phyloP scores from a whole-genome alignment of 2,797 vertebrate genomes.

The Phoxinus dragarum region DNA sequence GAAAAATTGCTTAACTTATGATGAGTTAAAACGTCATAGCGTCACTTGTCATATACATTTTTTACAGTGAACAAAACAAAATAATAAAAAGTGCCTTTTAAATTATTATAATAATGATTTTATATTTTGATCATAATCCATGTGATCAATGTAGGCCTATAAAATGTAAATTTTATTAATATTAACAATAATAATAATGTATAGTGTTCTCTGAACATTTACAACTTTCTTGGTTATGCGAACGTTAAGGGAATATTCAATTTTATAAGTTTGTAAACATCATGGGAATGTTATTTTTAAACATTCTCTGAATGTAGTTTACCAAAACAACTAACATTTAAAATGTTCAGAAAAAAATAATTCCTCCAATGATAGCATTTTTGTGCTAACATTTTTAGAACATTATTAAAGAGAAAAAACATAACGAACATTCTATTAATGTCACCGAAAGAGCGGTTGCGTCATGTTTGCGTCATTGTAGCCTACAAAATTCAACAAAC shows the following conservation, averaged over 20 bases:
- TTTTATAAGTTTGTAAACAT: not conserved
- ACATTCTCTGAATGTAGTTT: not conserved
- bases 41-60: too few relatives aligned
- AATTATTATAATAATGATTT: too few relatives aligned
- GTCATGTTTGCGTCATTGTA: not conserved
- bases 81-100: too few relatives aligned
- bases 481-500: not conserved
- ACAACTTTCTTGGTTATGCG: not conserved
- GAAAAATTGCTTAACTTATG: too few relatives aligned
- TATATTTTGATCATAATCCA: not conserved
- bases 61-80: too few relatives aligned
- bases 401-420: not conserved
- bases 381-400: not conserved
- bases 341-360: not conserved
- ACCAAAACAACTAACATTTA: too few relatives aligned
- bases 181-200: not conserved
- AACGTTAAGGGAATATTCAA: not conserved
- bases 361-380: not conserved
- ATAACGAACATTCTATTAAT: not conserved
- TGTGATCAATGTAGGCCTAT: not conserved
- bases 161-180: not conserved
- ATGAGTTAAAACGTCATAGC: too few relatives aligned
- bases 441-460: not conserved
- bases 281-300: too few relatives aligned
- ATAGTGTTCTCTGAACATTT: not conserved